Evolutionary conservation across 2,888 invertebrate species (phyloP).

Genomic region (Therioaphis trifolii): DNA sequence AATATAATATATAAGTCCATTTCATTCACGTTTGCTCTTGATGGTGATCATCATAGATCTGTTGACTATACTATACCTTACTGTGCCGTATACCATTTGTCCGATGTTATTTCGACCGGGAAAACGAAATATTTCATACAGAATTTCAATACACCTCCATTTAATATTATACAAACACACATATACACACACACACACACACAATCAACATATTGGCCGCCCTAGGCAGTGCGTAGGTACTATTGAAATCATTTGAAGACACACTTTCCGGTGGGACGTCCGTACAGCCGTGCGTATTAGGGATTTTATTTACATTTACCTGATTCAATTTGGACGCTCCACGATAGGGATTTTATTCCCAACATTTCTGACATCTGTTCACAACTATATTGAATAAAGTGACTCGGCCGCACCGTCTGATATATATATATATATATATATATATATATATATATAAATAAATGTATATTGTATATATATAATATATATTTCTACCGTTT

Average conservation of each 20-base stretch:
- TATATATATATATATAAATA: too few relatives aligned
- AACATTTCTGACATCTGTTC: slow-evolving; percentile 7
- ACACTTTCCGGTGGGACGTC: neutral
- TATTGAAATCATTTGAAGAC: neutral
- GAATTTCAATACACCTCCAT: neutral
- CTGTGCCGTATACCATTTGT: too few relatives aligned
- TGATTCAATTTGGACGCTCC: neutral
- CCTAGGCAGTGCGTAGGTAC: neutral
- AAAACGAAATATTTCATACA: neutral
- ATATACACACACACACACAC: neutral
- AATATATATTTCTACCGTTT: neutral
- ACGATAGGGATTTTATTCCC: neutral
- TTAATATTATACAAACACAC: too few relatives aligned
- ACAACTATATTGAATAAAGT: neutral
- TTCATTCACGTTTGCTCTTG: too few relatives aligned
- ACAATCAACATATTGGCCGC: too few relatives aligned
- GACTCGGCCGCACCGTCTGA: neutral
- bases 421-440: too few relatives aligned
- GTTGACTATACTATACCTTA: too few relatives aligned
- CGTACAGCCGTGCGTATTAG: neutral
- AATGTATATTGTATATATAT: too few relatives aligned
- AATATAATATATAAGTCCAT: too few relatives aligned
- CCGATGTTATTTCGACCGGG: neutral
- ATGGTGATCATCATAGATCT: too few relatives aligned
- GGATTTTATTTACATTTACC: neutral